Conservation (phyloP, 1,140 invertebrate species). For the Drosophila rhopaloa region DNA sequence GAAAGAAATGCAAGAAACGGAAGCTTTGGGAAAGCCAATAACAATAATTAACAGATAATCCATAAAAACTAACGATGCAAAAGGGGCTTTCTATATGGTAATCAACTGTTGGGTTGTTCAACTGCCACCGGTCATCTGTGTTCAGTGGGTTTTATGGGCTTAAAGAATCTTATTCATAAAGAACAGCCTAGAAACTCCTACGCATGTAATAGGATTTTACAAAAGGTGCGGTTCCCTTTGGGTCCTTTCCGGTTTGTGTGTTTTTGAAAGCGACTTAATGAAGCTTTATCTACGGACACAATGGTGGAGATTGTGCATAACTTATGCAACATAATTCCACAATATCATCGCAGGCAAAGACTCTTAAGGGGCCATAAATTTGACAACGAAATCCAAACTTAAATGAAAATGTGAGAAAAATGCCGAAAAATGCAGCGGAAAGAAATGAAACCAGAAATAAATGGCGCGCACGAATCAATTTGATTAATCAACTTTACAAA, state of each 20-base stretch:
- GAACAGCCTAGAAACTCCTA: conserved; percentile 16
- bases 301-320: conserved; percentile 15
- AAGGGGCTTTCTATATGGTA: conserved; percentile 15
- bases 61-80: conserved; percentile 35
- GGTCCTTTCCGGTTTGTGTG: conserved; percentile 21
- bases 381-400: conserved; percentile 24
- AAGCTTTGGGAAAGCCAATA: conserved; percentile 47
- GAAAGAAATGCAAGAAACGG: conserved; percentile 39
- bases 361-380: conserved; percentile 28
- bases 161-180: not conserved
- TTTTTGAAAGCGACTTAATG: conserved; percentile 22
- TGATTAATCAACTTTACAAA: conserved; percentile 76
- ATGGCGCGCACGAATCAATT: conserved; percentile 39
- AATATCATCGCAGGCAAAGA: conserved; percentile 16
- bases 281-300: conserved; percentile 27
- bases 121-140: not conserved
- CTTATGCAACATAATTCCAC: conserved; percentile 33
- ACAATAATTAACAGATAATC: conserved; percentile 34
- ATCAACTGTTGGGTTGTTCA: conserved; percentile 2
- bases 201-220: conserved; percentile 15
- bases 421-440: conserved; percentile 9
- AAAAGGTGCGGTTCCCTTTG: conserved; percentile 16
- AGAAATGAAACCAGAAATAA: conserved; percentile 53
- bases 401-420: conserved; percentile 32
- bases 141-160: not conserved